These are phyloP conservation scores for Prionailurus bengalensis DNA, from an alignment of 2,113 vertebrate genomes.

Conservation along the genomic window DNA sequence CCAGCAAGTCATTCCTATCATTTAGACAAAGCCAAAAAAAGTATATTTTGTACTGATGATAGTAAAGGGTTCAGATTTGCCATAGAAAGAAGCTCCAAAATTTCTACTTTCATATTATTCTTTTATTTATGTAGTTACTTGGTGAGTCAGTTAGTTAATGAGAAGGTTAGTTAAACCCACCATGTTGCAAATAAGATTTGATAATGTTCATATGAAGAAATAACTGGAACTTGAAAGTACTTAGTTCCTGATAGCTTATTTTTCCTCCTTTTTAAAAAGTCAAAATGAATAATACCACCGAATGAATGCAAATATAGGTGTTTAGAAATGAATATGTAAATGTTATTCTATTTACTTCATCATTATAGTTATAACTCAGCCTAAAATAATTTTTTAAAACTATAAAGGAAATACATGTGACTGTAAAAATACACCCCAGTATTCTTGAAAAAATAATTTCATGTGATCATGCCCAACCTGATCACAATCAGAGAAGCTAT, in stretches of 20 bases:
- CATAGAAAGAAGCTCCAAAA: neutral
- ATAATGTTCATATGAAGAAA: neutral
- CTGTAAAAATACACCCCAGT: neutral
- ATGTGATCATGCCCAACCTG: neutral
- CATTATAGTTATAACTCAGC: neutral
- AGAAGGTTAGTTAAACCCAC: neutral
- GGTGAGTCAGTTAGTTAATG: neutral
- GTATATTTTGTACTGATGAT: neutral
- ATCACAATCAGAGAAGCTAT: neutral
- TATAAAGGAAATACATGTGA: neutral
- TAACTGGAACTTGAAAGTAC: neutral
- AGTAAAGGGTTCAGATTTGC: neutral
- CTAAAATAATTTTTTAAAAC: neutral
- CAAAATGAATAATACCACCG: neutral
- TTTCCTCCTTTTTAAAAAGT: constrained; percentile 28
- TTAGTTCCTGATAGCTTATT: neutral
- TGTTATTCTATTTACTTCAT: neutral
- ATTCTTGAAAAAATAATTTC: neutral
- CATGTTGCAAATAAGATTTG: neutral
- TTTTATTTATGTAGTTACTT: neutral
- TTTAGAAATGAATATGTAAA: neutral
- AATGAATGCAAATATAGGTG: neutral
- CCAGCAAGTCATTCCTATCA: neutral
- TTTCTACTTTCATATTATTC: neutral
- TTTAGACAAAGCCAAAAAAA: neutral